Evolutionary conservation across 2,797 vertebrate genomes (phyloP).

Genomic region (Morelia viridis): DNA sequence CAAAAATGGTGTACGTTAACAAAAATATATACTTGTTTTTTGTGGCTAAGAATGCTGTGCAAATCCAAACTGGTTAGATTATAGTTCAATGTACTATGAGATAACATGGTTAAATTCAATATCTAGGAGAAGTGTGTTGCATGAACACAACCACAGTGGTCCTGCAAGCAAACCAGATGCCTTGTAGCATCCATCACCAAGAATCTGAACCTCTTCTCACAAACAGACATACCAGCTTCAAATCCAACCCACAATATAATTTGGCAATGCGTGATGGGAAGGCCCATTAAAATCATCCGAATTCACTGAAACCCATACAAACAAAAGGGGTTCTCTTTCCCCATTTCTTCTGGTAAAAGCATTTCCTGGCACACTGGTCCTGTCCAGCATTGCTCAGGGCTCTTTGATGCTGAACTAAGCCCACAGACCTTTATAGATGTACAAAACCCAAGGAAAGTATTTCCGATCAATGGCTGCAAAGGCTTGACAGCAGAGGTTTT

Average conservation of each 20-base stretch:
- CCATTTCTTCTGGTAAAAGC: not conserved
- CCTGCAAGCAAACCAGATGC: not conserved
- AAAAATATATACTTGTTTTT: not conserved
- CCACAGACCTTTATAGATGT: slow-evolving; percentile 31
- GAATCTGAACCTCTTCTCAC: slow-evolving; percentile 17
- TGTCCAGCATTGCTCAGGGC: not conserved
- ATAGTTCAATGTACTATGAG: not conserved
- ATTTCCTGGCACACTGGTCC: slow-evolving; percentile 4
- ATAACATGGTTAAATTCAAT: not conserved
- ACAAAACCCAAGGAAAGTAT: not conserved
- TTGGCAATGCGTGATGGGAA: not conserved
- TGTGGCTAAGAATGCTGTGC: not conserved
- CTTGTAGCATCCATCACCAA: not conserved
- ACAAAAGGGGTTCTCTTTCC: not conserved
- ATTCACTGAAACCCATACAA: not conserved
- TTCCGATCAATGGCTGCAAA: not conserved
- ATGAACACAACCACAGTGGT: not conserved
- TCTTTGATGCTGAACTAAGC: slow-evolving; percentile 17
- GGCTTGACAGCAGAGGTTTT: slow-evolving; percentile 33
- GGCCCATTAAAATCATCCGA: not conserved
- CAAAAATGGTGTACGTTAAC: not conserved
- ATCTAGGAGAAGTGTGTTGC: not conserved
- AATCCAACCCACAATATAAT: rapidly evolving
- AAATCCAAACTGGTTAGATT: not conserved
- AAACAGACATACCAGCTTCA: slow-evolving; percentile 28